Evolutionary conservation across 1,140 invertebrate genomes (phyloP).

Genomic region (Zaprionus ornatus): DNA sequence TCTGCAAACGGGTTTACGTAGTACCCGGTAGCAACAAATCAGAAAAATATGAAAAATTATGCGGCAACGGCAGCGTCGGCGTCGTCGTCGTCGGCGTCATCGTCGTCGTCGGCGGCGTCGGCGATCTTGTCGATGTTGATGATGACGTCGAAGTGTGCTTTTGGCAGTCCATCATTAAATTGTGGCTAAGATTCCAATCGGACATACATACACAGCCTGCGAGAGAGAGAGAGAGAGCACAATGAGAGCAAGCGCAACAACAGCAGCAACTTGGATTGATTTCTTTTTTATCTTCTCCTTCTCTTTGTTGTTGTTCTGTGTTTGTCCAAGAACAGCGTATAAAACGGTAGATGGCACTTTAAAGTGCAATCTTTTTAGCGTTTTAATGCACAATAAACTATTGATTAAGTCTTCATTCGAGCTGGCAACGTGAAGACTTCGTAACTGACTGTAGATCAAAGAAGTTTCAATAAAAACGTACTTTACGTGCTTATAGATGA

Average conservation of each 20-base stretch:
- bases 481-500: no score
- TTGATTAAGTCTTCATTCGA: not conserved
- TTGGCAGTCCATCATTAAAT: constrained; percentile 82
- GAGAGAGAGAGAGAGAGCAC: not conserved
- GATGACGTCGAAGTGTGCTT: constrained; percentile 75
- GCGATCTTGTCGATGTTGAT: constrained; percentile 52
- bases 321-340: not conserved
- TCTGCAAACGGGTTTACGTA: constrained; percentile 70
- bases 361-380: constrained; percentile 1
- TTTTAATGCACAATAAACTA: constrained; percentile 34
- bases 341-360: constrained; percentile 53
- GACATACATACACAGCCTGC: constrained; percentile 47
- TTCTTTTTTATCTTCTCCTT: constrained; percentile 15
- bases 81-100: constrained; percentile 53
- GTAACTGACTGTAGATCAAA: not conserved
- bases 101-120: constrained; percentile 28
- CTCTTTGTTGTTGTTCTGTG: not conserved
- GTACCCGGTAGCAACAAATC: constrained; percentile 82
- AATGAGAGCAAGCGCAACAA: constrained; percentile 27
- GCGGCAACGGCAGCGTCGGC: constrained; percentile 49
- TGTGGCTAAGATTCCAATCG: constrained; percentile 81
- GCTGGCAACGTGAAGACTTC: not conserved
- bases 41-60: constrained; percentile 83
- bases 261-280: constrained; percentile 34
- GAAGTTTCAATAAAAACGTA: not conserved